Conservation (phyloP, 2,113 vertebrate species). For the Cinclus cinclus region DNA sequence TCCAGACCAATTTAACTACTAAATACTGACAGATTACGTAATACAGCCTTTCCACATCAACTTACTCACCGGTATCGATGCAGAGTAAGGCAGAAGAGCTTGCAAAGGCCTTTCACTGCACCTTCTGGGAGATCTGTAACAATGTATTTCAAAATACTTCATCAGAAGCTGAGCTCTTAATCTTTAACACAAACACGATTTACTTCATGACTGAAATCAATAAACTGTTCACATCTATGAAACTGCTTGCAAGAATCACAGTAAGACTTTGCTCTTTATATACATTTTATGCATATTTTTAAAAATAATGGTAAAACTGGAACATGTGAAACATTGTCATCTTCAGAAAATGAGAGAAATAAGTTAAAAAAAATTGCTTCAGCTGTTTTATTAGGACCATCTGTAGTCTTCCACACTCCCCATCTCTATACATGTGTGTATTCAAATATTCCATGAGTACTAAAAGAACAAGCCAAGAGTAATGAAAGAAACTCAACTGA, state of each 20-base stretch:
- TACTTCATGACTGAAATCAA: neutral
- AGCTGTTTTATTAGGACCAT: neutral
- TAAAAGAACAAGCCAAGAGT: neutral
- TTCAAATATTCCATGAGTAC: neutral
- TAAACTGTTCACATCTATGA: accelerated
- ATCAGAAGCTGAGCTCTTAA: neutral
- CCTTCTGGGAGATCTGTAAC: slow-evolving; percentile 86
- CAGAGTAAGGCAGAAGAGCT: slow-evolving; percentile 93
- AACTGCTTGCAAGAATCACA: neutral
- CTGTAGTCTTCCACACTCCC: neutral
- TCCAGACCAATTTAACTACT: neutral
- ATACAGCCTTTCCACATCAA: neutral
- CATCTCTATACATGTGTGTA: no score
- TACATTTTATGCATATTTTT: neutral
- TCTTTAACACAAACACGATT: neutral
- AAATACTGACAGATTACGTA: neutral
- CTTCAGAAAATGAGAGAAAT: neutral
- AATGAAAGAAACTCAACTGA: neutral
- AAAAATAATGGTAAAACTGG: neutral
- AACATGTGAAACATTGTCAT: neutral
- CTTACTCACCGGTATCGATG: slow-evolving; percentile 89
- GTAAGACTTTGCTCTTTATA: neutral
- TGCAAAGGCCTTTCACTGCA: slow-evolving; percentile 93
- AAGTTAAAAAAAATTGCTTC: neutral
- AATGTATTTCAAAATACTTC: neutral